Evolutionary conservation across 2,113 vertebrate genomes (phyloP), one percentile per base, ranked within the genome.

Genomic region (Fregetta grallaria): DNA sequence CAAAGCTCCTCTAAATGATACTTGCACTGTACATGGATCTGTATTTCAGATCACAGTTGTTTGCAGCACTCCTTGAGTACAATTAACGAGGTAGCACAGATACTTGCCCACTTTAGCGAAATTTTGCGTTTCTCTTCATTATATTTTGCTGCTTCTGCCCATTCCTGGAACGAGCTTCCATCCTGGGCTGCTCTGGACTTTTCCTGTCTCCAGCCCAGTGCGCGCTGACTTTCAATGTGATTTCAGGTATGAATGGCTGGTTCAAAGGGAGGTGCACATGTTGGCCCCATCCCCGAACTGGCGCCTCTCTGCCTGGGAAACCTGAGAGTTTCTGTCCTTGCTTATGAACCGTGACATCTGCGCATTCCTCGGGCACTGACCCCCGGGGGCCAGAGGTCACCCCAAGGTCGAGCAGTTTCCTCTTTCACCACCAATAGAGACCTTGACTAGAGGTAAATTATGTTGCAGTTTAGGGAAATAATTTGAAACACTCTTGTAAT

Each of bases 341-440:
- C 98, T 97, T 98, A 98, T 98, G 98, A 98, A 98, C 97, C 97
- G 98, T 98, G 98, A 99, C 98, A 99, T 99, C 98, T 99, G 98
- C 97, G 98, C 98, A 98, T 98, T 98, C 98, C 97, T 97, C 96
- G 98, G 97, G 98, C 97, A 97, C 97, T 98, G 98, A 99, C 98
- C 98, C 94, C 97, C 52, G 79, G 88, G 96, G 98, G 98, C 98
- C 98, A 98, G 86, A 98, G 98, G 98, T 98, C 97, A 97, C 86
- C 70, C 62, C 96, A 95, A 97, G 97, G 97, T 98, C 96, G 98
- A 98, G 95, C 97, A 97, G 98, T 98, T 98, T 98, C 98, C 98
- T 98, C 98, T 98, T 98, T 98, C 97, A 98, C 97, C 97, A 97
- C 97, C 97, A 98, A 97, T 97, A 97, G 98, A 98, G 98, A 98